Percentiles rank a stretch among this genome's conserved stretches.
Conservation (phyloP, 1,140 invertebrate species). For the Subanguina moxae region DNA sequence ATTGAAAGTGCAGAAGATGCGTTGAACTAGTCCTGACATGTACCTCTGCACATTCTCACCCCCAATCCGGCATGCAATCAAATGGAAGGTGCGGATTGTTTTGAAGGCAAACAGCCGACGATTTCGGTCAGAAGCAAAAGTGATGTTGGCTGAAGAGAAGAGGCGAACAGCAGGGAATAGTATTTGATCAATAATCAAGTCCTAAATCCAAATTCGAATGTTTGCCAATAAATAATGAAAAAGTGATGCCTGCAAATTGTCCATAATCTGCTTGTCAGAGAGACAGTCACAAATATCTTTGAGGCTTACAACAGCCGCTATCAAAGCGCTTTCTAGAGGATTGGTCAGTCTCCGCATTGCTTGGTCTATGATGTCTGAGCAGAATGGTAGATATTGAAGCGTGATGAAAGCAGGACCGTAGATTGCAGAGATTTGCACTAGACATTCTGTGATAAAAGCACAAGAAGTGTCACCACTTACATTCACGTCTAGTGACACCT, state of each 20-base stretch:
- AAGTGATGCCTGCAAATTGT: conserved; percentile 46
- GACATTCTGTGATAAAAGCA: conserved; percentile 77
- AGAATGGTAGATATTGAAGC: conserved; percentile 86
- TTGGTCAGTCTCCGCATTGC: conserved; percentile 31
- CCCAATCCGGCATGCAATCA: conserved; percentile 27
- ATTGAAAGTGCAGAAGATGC: conserved; percentile 43
- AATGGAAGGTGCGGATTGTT: conserved; percentile 27
- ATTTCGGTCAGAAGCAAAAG: conserved; percentile 21
- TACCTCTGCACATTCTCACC: conserved; percentile 36
- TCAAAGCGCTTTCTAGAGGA: conserved; percentile 39
- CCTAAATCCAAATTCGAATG: conserved; percentile 11
- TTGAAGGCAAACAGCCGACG: conserved; percentile 38
- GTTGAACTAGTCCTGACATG: conserved; percentile 20
- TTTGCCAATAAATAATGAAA: not conserved
- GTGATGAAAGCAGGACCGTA: conserved; percentile 90
- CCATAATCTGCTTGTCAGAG: conserved; percentile 53
- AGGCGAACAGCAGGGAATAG: conserved; percentile 42
- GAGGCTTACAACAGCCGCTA: conserved; percentile 39
- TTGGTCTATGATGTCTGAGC: conserved; percentile 70
- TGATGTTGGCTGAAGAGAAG: conserved; percentile 37
- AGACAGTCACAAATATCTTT: conserved; percentile 38
- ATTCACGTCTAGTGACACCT: conserved; percentile 39
- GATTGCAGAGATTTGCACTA: conserved; percentile 76
- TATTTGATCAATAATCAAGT: conserved; percentile 31
- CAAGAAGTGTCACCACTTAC: conserved; percentile 76